These are phyloP conservation scores for Drosophila subobscura DNA, from an alignment of 1,140 invertebrate genomes.

Conservation along the genomic window DNA sequence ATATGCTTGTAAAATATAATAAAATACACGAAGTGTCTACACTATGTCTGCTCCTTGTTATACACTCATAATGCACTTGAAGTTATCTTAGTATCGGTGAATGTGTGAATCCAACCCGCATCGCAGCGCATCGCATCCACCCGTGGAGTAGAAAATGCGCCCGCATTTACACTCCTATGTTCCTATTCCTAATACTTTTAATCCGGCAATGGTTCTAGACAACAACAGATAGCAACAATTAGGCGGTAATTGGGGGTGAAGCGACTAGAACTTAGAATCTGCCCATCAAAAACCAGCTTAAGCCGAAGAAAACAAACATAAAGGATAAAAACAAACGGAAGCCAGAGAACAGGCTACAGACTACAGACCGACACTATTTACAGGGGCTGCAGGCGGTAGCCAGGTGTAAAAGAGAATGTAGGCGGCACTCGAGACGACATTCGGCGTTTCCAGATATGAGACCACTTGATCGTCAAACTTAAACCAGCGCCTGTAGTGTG, in stretches of 20 bases:
- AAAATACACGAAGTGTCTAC: conserved; percentile 22
- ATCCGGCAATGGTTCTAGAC: conserved; percentile 15
- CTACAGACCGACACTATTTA: conserved; percentile 13
- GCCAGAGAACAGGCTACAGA: conserved; percentile 2
- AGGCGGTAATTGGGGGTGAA: conserved; percentile 32
- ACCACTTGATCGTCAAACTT: conserved; percentile 96
- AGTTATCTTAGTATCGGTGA: conserved; percentile 27
- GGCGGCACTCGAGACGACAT: conserved; percentile 90
- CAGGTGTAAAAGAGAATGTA: conserved; percentile 92
- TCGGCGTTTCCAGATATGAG: conserved; percentile 87
- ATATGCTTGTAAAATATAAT: conserved; percentile 70
- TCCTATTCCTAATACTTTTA: conserved; percentile 14
- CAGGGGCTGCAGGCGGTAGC: conserved; percentile 54
- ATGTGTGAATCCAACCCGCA: conserved; percentile 1
- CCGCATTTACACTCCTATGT: neutral
- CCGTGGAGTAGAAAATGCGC: conserved; percentile 17
- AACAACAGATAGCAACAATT: conserved; percentile 66
- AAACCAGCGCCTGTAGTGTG: conserved; percentile 88
- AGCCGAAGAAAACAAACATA: conserved; percentile 24
- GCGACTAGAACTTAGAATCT: conserved; percentile 59
- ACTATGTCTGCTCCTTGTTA: conserved; percentile 8
- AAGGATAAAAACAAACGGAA: conserved; percentile 4
- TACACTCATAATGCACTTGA: conserved; percentile 61
- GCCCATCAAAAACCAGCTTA: conserved; percentile 11
- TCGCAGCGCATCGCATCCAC: conserved; percentile 5